Conservation (phyloP, 2,113 vertebrate genomes). For the Bos taurus region DNA sequence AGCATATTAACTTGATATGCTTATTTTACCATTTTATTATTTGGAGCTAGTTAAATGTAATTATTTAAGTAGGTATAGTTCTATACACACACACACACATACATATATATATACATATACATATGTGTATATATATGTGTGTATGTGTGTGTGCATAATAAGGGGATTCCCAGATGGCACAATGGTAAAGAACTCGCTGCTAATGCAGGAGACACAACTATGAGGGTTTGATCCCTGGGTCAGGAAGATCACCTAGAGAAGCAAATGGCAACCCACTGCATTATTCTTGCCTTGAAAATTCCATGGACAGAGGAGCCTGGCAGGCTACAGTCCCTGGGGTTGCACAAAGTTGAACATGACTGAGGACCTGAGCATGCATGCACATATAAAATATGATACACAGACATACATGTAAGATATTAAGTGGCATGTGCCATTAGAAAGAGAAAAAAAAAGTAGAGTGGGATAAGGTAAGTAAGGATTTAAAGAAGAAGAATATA, state of each 20-base stretch:
- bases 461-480: background rate
- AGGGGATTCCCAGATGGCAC: background rate
- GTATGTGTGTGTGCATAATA: background rate
- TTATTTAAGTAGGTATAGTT: slow-evolving; percentile 73
- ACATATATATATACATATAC: background rate
- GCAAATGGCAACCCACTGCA: background rate
- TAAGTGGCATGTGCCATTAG: background rate
- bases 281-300: background rate
- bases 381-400: background rate
- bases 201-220: background rate
- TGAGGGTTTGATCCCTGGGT: background rate
- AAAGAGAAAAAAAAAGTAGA: background rate
- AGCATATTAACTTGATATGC: slow-evolving; percentile 52
- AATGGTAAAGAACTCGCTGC: background rate
- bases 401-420: background rate
- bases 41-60: slow-evolving; percentile 70
- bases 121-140: too few relatives aligned
- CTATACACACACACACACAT: background rate
- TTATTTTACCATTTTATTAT: slow-evolving; percentile 63
- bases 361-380: background rate
- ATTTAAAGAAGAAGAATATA: background rate
- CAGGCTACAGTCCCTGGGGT: background rate
- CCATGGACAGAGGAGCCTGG: background rate
- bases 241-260: background rate
- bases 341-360: background rate